Conservation (phyloP, 2,797 vertebrate species). For the Cygnus olor region DNA sequence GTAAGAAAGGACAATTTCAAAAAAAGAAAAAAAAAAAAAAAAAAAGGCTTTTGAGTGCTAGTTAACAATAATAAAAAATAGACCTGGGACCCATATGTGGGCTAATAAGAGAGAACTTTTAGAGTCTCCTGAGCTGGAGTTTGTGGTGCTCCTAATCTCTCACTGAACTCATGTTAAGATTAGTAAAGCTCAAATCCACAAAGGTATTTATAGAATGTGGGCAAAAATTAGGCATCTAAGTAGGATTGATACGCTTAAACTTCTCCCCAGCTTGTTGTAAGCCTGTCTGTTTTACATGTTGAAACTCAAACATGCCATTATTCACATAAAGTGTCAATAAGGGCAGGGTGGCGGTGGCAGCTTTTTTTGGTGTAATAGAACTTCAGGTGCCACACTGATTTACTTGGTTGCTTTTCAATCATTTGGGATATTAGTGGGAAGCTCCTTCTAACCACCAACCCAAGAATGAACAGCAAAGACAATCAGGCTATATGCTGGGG, state of each 20-base stretch:
- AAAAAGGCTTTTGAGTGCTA: not conserved
- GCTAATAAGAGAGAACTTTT: not conserved
- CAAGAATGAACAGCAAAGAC: not conserved
- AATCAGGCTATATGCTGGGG: not conserved
- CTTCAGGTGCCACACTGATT: accelerated
- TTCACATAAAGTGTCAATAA: not conserved
- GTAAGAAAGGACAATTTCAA: not conserved
- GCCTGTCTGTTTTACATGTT: not conserved
- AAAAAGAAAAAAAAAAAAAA: not conserved
- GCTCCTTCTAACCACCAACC: not conserved
- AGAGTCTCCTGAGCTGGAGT: not conserved
- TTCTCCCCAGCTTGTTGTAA: not conserved
- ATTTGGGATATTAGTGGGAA: not conserved
- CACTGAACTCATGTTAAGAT: not conserved
- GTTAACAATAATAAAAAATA: not conserved
- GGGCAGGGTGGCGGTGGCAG: too few species aligned
- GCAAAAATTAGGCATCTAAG: not conserved
- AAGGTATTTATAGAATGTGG: not conserved
- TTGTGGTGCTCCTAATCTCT: not conserved
- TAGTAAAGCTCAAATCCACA: not conserved
- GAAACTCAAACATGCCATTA: not conserved
- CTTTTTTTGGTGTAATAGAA: not conserved
- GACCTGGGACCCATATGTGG: not conserved
- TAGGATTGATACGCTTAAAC: not conserved
- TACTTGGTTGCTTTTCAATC: not conserved